phyloP scores from a whole-genome alignment of 2,113 vertebrate species.

The Rhinolophus sinicus region DNA sequence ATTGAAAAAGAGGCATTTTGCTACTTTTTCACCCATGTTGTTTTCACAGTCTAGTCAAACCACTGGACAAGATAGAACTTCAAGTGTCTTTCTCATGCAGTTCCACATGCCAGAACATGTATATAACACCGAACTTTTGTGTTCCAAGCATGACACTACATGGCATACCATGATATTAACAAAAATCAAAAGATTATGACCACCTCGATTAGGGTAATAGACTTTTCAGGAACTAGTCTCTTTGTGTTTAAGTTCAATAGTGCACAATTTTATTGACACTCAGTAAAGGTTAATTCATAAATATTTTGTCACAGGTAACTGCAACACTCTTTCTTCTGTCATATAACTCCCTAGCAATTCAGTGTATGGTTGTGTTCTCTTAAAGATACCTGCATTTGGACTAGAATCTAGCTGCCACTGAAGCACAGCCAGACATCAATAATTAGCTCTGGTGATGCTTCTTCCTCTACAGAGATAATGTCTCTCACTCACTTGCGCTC shows the following conservation, averaged over 20 bases:
- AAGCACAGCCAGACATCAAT: neutral
- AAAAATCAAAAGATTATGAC: conserved; percentile 38
- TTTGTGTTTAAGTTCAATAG: neutral
- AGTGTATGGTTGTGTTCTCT: neutral
- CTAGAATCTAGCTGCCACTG: neutral
- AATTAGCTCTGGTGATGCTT: neutral
- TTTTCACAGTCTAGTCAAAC: neutral
- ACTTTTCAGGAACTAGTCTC: neutral
- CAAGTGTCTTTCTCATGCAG: neutral
- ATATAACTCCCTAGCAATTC: neutral
- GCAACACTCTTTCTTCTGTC: neutral
- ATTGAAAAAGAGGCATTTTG: neutral
- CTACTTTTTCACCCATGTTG: neutral
- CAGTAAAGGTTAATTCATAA: neutral
- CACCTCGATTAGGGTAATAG: neutral
- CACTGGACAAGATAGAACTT: neutral
- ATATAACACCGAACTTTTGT: neutral
- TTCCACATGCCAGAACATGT: neutral
- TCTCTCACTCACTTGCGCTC: neutral
- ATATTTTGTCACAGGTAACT: neutral
- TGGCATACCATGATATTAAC: neutral
- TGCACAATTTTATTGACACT: neutral
- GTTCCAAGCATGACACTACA: neutral
- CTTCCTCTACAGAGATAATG: neutral
- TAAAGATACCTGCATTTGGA: neutral